phyloP scores from a whole-genome alignment of 1,140 invertebrate genomes.

The Platyura marginata region DNA sequence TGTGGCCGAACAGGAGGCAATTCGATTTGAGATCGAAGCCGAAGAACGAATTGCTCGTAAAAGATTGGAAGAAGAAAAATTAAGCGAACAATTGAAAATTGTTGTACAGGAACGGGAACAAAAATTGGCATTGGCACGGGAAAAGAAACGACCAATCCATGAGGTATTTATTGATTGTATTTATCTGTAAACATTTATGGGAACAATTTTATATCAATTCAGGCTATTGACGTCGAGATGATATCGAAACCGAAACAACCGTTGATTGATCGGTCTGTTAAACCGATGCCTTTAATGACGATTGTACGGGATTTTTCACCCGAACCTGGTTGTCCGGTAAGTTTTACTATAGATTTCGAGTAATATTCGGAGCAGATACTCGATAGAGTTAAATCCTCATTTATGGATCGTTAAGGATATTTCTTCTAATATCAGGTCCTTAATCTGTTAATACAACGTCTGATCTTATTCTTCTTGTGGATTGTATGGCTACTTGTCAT shows the following conservation, averaged over 20 bases:
- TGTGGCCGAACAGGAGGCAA: constrained; percentile 8
- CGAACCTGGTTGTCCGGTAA: too few species aligned
- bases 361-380: too few species aligned
- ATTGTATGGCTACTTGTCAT: too few species aligned
- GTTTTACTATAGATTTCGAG: too few species aligned
- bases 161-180: constrained; percentile 8
- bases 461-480: too few species aligned
- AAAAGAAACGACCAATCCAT: constrained; percentile 14
- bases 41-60: constrained; percentile 21
- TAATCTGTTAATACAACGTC: too few species aligned
- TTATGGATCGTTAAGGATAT: too few species aligned
- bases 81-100: constrained; percentile 25
- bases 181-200: background rate
- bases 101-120: constrained; percentile 27
- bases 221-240: constrained; percentile 12
- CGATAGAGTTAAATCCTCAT: too few species aligned
- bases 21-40: constrained; percentile 8
- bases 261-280: constrained; percentile 40
- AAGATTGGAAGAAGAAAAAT: constrained; percentile 20
- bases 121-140: constrained; percentile 18
- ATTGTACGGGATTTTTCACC: constrained; percentile 9
- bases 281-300: constrained; percentile 26
- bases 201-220: background rate
- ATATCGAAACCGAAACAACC: constrained; percentile 18
- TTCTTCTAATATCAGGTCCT: too few species aligned